A percentile compares a stretch with the other conserved stretches of the same genome.
These are phyloP conservation scores for Diorhabda carinulata DNA, from an alignment of 1,140 invertebrate genomes.

Conservation along the genomic window DNA sequence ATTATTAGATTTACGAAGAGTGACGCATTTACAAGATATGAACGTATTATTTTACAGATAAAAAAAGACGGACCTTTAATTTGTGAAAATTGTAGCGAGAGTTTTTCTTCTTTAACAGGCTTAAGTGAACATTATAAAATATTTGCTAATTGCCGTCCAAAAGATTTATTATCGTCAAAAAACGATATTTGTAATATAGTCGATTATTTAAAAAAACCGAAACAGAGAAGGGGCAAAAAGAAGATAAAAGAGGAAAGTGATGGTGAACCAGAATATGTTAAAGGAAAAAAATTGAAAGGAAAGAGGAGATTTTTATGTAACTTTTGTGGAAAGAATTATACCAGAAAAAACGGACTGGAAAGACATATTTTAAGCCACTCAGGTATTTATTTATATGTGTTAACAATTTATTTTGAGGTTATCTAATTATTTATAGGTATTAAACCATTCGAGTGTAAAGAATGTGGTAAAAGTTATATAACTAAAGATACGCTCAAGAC, in stretches of 20 bases:
- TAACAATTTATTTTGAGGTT: neutral
- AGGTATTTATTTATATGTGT: conserved; percentile 29
- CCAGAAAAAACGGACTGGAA: conserved; percentile 19
- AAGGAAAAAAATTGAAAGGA: conserved; percentile 11
- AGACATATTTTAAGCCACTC: conserved; percentile 44
- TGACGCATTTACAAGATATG: too few relatives aligned
- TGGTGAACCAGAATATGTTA: conserved; percentile 14
- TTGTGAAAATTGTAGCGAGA: conserved; percentile 18
- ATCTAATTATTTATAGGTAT: conserved; percentile 49
- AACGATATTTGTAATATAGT: conserved; percentile 4
- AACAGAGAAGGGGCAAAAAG: conserved; percentile 5
- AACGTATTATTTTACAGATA: neutral
- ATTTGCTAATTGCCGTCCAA: conserved; percentile 6
- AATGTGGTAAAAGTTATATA: conserved; percentile 22
- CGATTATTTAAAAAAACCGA: conserved; percentile 11
- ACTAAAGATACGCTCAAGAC: conserved; percentile 22
- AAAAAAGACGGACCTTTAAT: neutral
- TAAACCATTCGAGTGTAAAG: conserved; percentile 56
- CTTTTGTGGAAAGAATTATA: conserved; percentile 24
- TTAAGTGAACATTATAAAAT: conserved; percentile 14
- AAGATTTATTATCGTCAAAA: neutral
- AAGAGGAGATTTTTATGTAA: conserved; percentile 19
- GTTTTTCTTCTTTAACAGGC: neutral
- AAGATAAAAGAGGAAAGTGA: conserved; percentile 16
- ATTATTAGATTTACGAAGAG: too few relatives aligned